Conservation (phyloP, 2,888 invertebrate genomes). For the Amblyjoppa proteus region DNA sequence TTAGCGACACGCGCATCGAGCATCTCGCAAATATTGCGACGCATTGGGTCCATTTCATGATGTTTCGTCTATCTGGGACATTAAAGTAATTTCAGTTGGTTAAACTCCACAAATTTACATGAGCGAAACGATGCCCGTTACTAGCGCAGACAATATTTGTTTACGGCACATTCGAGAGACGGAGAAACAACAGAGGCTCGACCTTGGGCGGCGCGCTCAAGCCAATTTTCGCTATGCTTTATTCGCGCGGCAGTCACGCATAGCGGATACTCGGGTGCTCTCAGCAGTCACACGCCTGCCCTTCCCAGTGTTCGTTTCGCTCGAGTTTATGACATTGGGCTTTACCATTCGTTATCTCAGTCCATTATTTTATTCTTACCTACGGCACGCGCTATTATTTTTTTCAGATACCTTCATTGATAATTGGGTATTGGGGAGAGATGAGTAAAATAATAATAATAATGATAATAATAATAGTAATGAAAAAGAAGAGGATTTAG, state of each 20-base stretch:
- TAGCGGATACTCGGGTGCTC: background rate
- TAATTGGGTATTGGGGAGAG: too few relatives aligned
- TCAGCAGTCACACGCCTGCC: background rate
- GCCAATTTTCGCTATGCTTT: constrained; percentile 10
- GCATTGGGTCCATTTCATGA: too few relatives aligned
- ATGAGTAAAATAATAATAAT: too few relatives aligned
- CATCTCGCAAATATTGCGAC: too few relatives aligned
- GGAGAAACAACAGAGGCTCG: background rate
- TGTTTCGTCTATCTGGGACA: too few relatives aligned
- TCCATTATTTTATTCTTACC: background rate
- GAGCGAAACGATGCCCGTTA: background rate
- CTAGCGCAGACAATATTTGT: background rate
- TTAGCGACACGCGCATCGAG: too few relatives aligned
- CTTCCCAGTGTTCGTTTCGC: background rate
- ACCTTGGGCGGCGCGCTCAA: background rate
- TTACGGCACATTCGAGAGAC: background rate
- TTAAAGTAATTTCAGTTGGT: background rate
- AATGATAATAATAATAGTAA: too few relatives aligned
- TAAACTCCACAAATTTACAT: background rate
- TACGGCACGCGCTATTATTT: background rate
- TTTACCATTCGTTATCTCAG: background rate
- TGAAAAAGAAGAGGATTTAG: too few relatives aligned
- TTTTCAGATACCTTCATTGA: background rate
- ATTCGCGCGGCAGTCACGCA: constrained; percentile 5
- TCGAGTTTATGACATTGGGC: background rate